Evolutionary conservation across 2,113 vertebrate species (phyloP).

Genomic region (Peromyscus maniculatus): DNA sequence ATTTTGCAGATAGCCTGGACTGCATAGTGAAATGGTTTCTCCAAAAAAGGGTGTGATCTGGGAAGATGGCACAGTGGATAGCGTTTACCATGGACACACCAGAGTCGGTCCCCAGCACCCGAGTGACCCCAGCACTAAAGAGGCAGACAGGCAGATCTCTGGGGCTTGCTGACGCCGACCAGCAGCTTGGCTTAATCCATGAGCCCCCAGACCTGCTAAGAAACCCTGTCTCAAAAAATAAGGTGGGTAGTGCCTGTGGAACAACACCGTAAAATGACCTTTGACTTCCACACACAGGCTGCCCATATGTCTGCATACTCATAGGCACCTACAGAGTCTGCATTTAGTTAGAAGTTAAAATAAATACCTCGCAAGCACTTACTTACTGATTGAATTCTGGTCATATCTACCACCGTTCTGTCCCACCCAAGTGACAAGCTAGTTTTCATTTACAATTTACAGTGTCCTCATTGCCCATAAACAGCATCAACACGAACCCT

Average conservation of each 20-base stretch:
- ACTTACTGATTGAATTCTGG: neutral
- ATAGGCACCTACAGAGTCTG: neutral
- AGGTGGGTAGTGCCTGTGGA: too few species aligned
- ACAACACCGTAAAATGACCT: neutral
- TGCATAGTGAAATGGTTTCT: neutral
- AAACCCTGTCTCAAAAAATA: neutral
- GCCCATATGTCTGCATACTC: neutral
- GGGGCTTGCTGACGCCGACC: neutral
- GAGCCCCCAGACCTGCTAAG: neutral
- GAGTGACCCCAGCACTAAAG: too few species aligned
- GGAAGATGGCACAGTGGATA: neutral
- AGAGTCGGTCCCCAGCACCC: neutral
- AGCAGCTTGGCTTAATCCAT: too few species aligned
- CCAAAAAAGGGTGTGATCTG: too few species aligned
- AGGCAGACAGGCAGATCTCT: neutral
- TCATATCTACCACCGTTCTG: too few species aligned
- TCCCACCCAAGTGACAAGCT: neutral
- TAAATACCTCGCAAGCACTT: neutral
- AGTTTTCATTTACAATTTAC: neutral
- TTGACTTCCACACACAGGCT: too few species aligned
- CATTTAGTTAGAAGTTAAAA: constrained; percentile 16
- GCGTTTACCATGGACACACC: neutral
- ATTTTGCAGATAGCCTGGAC: neutral
- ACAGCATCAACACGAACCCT: neutral
- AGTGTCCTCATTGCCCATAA: neutral